A percentile compares a stretch with the other conserved stretches of the same genome.
phyloP scores from a whole-genome alignment of 2,888 invertebrate species.

The Pocota personata region DNA sequence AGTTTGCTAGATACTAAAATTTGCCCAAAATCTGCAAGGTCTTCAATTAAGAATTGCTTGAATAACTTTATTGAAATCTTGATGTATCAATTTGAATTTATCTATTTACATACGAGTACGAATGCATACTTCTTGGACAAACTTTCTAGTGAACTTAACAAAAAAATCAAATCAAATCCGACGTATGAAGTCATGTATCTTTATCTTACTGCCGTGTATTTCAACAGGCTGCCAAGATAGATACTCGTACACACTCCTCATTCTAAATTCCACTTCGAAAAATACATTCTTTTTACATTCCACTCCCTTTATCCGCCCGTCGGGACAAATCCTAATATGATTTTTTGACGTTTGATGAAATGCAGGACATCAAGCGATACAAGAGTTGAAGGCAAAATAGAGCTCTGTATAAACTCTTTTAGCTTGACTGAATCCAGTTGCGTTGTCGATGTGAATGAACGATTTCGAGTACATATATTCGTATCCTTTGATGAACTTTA shows the following conservation, averaged over 20 bases:
- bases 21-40: too few relatives aligned
- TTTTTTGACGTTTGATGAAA: slow-evolving; percentile 21
- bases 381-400: background rate
- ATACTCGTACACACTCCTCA: background rate
- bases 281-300: background rate
- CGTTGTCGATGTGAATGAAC: background rate
- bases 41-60: too few relatives aligned
- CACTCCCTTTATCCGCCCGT: background rate
- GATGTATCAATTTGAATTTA: too few relatives aligned
- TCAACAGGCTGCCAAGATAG: background rate
- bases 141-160: too few relatives aligned
- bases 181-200: background rate
- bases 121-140: too few relatives aligned
- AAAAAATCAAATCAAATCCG: background rate
- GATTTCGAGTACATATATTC: background rate
- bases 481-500: slow-evolving; percentile 1
- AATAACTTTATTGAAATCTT: too few relatives aligned
- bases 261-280: background rate
- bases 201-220: background rate
- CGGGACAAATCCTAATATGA: slow-evolving; percentile 4
- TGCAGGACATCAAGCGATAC: background rate
- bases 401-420: background rate
- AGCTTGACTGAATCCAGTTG: background rate
- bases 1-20: too few relatives aligned
- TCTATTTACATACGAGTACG: background rate